Evolutionary conservation across 2,888 invertebrate genomes (phyloP).

Genomic region (Iselma pallidipennis): DNA sequence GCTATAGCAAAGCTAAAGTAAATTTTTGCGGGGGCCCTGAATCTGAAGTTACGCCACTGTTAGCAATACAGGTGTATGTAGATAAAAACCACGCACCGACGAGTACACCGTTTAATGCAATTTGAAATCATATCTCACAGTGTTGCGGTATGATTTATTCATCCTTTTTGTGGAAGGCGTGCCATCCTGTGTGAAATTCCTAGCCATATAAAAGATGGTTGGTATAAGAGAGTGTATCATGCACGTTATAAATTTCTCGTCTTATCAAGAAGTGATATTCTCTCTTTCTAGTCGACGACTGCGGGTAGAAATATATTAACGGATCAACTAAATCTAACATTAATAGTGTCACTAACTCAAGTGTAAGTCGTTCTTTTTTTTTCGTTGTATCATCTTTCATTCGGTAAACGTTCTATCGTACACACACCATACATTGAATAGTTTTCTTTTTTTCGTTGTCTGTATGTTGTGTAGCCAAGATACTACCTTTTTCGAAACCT

Average conservation of each 20-base stretch:
- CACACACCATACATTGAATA: no score
- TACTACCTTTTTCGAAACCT: no score
- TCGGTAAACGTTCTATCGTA: no score
- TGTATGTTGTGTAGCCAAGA: no score
- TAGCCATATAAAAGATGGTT: no score
- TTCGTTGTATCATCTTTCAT: no score
- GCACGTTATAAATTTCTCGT: conserved; percentile 17
- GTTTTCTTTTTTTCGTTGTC: background rate
- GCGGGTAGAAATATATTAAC: conserved; percentile 20
- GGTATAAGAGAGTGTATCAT: conserved; percentile 13
- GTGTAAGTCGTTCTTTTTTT: background rate
- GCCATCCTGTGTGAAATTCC: conserved; percentile 12
- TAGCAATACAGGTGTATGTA: no score
- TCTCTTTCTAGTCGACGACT: background rate
- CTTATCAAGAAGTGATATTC: conserved; percentile 16
- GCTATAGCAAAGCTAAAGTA: no score
- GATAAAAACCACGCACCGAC: no score
- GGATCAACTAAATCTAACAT: conserved; percentile 24
- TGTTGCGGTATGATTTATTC: conserved; percentile 14
- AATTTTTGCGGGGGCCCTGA: no score
- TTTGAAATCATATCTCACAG: conserved; percentile 5
- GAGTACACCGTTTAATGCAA: background rate
- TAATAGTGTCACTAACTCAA: conserved; percentile 22
- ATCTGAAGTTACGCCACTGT: no score
- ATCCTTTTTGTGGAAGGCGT: conserved; percentile 9